Base-by-base conservation (phyloP, 2,797 vertebrate genomes). In the Aplochiton taeniatus region DNA sequence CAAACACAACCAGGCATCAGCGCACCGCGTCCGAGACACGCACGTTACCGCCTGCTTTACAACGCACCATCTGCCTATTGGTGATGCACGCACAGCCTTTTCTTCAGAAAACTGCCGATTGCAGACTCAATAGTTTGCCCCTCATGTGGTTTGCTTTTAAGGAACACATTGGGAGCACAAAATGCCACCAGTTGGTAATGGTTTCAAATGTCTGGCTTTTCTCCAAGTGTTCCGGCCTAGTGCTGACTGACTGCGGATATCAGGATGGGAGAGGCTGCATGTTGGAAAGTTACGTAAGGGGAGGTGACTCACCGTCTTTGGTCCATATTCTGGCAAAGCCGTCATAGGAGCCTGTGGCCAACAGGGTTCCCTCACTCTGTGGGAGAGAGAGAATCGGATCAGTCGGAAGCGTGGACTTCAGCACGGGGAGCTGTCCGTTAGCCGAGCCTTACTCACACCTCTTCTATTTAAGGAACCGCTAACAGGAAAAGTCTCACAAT, bases 311-410 rank as follows among this genome's bases (percentile, higher is more conserved):
- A 98, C 96, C 97, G 42, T 98, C 97, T 95, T 99, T 98, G 87
- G 96, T 98, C 97, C 97, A 99, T 96, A 99, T 99, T 89, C 97
- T 95, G 69, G 97, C 97, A 90, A 98, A 99, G 70, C 97, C 97
- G 73, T 99, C 97, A 0, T 99, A 99, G 8, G 97, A 98, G 76
- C 97, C 97, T 16, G 97, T 99, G 78, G 97, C 97, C 85, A 99
- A 90, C 88, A 99, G 92, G 8, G 97, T 97, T 82, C 97, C 97
- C 90, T 99, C 97, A 78, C 96, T 98, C 97, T 99, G 93, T 67
- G 79, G 77, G 17, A 65, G 13, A 75, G n/a, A 19, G 58, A 5
- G 42, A 0, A 19, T 0, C 47, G 6, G 11, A 13, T 31, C 20
- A 11, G 1, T 17, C 49, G n/a, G 31, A 31, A 6, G 31, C 31